These are phyloP conservation scores for Astur gentilis DNA, from an alignment of 2,113 vertebrate species.

Conservation along the genomic window DNA sequence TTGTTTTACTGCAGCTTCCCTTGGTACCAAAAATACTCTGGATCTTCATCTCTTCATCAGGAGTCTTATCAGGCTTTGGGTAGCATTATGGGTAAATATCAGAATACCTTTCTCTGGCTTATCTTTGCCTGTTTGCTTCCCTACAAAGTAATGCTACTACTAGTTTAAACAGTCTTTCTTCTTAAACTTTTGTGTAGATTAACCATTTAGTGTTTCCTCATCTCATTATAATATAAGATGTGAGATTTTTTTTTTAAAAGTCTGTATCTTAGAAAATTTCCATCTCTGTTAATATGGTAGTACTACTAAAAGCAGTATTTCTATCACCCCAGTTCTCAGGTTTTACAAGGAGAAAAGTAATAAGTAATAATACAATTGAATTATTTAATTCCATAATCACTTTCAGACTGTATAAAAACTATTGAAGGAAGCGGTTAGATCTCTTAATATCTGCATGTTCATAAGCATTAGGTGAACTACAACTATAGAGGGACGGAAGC, in stretches of 20 bases:
- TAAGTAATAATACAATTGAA: neutral
- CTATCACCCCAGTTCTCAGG: neutral
- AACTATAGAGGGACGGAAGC: neutral
- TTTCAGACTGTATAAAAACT: neutral
- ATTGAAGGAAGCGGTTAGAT: neutral
- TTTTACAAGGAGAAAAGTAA: neutral
- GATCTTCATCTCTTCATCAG: neutral
- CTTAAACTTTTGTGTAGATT: neutral
- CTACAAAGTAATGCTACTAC: neutral
- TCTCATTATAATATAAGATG: neutral
- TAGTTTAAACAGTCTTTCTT: neutral
- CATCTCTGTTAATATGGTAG: neutral
- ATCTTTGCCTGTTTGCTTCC: neutral
- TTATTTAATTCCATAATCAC: neutral
- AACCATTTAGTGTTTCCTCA: neutral
- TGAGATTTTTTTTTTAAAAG: neutral
- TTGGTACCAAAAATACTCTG: neutral
- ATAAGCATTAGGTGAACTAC: neutral
- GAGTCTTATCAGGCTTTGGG: neutral
- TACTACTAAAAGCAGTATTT: neutral
- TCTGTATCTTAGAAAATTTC: neutral
- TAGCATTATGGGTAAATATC: neutral
- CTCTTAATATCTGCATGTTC: neutral
- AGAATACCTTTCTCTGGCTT: neutral
- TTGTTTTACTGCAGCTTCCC: neutral